A percentile compares a stretch with the other conserved stretches of the same genome.
Evolutionary conservation across 2,797 vertebrate genomes (phyloP).

Genomic region (Perodicticus potto): DNA sequence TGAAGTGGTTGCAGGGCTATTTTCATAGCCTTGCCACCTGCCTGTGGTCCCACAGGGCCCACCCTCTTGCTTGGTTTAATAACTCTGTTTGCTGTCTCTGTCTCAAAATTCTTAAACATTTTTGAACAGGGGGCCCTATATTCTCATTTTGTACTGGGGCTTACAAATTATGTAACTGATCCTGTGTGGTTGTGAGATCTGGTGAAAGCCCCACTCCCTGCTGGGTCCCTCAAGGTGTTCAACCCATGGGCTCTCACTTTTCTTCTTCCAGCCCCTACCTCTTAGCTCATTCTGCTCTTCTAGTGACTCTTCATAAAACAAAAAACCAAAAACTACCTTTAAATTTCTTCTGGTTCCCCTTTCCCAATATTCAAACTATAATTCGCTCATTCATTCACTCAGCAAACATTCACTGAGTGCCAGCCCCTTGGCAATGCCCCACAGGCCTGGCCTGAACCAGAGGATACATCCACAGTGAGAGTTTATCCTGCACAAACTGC

Average conservation of each 20-base stretch:
- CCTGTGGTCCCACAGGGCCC: rapidly evolving
- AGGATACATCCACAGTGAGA: not conserved
- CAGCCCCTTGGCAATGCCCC: not conserved
- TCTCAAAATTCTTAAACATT: not conserved
- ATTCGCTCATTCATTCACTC: not conserved
- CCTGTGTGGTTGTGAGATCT: not conserved
- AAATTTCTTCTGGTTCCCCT: not conserved
- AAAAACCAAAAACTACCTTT: not conserved
- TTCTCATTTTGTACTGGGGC: not conserved
- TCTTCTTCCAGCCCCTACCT: not conserved
- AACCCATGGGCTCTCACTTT: not conserved
- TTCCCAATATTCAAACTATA: not conserved
- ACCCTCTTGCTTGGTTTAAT: too few relatives aligned
- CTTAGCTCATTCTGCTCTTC: not conserved
- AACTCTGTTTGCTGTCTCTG: rapidly evolving
- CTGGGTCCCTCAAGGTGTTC: rapidly evolving
- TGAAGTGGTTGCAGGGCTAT: not conserved
- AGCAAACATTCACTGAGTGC: not conserved
- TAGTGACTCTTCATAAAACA: not conserved
- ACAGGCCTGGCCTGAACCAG: not conserved
- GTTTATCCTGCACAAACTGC: not conserved
- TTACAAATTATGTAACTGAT: not conserved
- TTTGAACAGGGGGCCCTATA: not conserved
- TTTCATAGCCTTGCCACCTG: not conserved
- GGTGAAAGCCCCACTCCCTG: rapidly evolving